Percentiles rank a stretch among this genome's conserved stretches.
These are phyloP conservation scores for Hydrotaea diabolus DNA, from an alignment of 2,888 invertebrate species.

Conservation along the genomic window DNA sequence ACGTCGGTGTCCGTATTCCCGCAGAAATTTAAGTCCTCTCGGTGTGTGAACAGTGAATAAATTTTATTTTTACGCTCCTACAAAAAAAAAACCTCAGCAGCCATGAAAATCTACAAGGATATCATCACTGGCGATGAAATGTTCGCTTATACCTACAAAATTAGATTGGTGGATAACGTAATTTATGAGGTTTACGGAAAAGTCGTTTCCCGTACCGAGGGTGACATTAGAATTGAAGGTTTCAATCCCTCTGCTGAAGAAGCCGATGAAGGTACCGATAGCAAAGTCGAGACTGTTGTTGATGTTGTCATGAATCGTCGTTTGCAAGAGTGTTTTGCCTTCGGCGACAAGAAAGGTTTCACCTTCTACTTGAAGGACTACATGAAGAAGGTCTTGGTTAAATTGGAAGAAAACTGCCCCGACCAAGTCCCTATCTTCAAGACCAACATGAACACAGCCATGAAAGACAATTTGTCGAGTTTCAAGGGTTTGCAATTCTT, in stretches of 20 bases:
- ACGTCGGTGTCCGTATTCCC: slow-evolving; percentile 70
- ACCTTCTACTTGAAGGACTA: slow-evolving; percentile 96
- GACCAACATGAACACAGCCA: slow-evolving; percentile 94
- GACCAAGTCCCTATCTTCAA: slow-evolving; percentile 94
- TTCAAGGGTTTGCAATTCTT: slow-evolving; percentile 97
- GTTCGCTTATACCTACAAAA: slow-evolving; percentile 97
- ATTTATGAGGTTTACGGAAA: slow-evolving; percentile 96
- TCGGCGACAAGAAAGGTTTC: slow-evolving; percentile 94
- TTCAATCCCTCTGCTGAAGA: slow-evolving; percentile 98
- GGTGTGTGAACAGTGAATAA: slow-evolving; percentile 68
- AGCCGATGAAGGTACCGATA: slow-evolving; percentile 89
- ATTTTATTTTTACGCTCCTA: slow-evolving; percentile 63
- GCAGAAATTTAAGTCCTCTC: slow-evolving; percentile 69
- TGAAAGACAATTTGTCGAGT: slow-evolving; percentile 94
- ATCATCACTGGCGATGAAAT: slow-evolving; percentile 98
- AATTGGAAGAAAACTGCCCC: slow-evolving; percentile 89
- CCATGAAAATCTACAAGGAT: slow-evolving; percentile 98
- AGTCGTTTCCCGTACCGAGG: slow-evolving; percentile 86
- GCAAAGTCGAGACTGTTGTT: slow-evolving; percentile 89
- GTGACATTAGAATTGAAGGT: slow-evolving; percentile 90
- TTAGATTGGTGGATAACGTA: slow-evolving; percentile 95
- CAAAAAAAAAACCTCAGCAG: slow-evolving; percentile 76
- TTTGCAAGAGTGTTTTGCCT: slow-evolving; percentile 91
- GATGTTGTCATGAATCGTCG: slow-evolving; percentile 97
- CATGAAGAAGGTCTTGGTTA: slow-evolving; percentile 95